Percentiles rank a stretch among this genome's conserved stretches.
Conservation (phyloP, 2,797 vertebrate genomes). For the Acanthurus tractus region DNA sequence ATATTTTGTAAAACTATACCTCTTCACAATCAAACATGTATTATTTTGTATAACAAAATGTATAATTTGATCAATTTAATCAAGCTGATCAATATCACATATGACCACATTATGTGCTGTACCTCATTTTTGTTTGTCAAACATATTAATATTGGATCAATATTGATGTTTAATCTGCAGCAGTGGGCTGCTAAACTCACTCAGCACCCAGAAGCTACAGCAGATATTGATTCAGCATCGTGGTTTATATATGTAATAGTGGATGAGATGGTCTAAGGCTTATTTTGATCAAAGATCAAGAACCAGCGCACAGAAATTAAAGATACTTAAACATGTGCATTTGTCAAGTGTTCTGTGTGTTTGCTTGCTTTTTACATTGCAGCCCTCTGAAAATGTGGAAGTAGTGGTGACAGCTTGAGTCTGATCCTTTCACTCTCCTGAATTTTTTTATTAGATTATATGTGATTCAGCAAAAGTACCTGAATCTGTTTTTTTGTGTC, state of each 20-base stretch:
- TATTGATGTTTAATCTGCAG: conserved; percentile 29
- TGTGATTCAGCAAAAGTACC: neutral
- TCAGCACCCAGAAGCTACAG: conserved; percentile 13
- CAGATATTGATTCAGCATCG: conserved; percentile 36
- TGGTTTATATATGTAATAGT: conserved; percentile 23
- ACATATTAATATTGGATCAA: conserved; percentile 49
- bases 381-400: conserved; percentile 6
- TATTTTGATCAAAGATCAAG: conserved; percentile 20
- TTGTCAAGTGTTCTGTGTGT: conserved; percentile 9
- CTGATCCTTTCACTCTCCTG: neutral
- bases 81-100: conserved; percentile 36
- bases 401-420: neutral
- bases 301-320: neutral
- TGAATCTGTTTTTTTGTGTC: neutral
- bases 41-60: conserved; percentile 35
- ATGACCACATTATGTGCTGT: conserved; percentile 21
- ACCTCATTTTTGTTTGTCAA: conserved; percentile 1
- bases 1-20: neutral
- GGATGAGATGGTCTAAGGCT: neutral
- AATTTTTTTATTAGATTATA: neutral
- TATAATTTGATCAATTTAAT: conserved; percentile 39
- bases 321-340: conserved; percentile 19
- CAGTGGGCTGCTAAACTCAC: conserved; percentile 10
- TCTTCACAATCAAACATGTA: neutral
- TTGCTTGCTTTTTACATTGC: conserved; percentile 3